Evolutionary conservation across 2,888 invertebrate genomes (phyloP), one percentile per base, ranked within the genome.

Genomic region (Steromphala cineraria): DNA sequence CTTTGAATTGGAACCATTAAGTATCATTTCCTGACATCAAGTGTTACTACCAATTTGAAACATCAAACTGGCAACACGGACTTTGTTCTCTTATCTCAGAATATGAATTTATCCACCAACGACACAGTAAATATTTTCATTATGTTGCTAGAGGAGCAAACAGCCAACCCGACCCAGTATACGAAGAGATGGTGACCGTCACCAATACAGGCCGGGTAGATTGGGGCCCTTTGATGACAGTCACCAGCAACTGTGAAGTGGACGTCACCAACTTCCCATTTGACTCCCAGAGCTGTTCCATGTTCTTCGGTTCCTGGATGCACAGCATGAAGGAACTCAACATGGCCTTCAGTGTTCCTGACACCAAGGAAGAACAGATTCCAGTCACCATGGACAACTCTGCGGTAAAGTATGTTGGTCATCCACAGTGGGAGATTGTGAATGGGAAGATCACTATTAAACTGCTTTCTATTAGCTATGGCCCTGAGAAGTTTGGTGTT

Each of bases 231-330:
- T 8, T 98, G 0, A 97, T 98, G 0, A 97, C 93, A 28, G 92
- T 94, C 88, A 93, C 93, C 84, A 93, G 93, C 79, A 93, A 93
- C 19, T 94, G 94, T 83, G 92, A 93, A 82, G 98, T 98, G 92
- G 97, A 98, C 93, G 98, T 98, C 0, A 97, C 97, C 90, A 98
- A 97, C 94, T 98, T 98, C 93, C 98, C 98, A 0, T 98, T 98
- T 91, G 98, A 98, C 91, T 97, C 97, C 91, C 98, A 98, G 94
- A 97, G 97, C 31, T 87, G 98, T 93, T 95, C 97, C 89, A 97
- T 98, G 97, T 97, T 97, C 13, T 62, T 62, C 28, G 71, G 71
- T n/a, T 71, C 71, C 10, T 71, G 71, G 71, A 15, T 46, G n/a
- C 71, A 71, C 71, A 19, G 15, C 0, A 17, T 13, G n/a, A 10